Percentiles rank a stretch among this genome's conserved stretches.
Evolutionary conservation across 2,797 vertebrate genomes (phyloP).

Genomic region (Scolopax bukidnonensis): DNA sequence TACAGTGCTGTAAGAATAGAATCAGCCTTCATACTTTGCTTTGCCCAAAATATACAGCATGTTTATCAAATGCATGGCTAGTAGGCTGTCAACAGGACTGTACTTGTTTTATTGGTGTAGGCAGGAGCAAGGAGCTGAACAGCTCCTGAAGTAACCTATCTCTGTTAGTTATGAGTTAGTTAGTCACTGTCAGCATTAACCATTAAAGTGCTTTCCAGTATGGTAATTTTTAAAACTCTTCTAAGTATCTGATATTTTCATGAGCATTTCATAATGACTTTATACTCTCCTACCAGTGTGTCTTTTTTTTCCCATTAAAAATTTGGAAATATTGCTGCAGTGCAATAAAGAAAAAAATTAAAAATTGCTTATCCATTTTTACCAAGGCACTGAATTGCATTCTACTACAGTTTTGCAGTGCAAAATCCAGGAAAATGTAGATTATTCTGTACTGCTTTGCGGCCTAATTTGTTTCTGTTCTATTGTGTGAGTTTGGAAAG

Average conservation of each 20-base stretch:
- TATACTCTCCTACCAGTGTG: background rate
- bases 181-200: background rate
- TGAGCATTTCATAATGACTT: background rate
- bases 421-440: background rate
- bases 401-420: background rate
- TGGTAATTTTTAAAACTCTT: background rate
- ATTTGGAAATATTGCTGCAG: background rate
- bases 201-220: background rate
- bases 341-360: background rate
- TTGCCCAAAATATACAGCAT: background rate
- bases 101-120: conserved; percentile 26
- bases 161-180: conserved; percentile 13
- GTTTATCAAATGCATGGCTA: background rate
- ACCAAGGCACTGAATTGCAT: background rate
- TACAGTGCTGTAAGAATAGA: background rate
- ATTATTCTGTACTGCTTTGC: background rate
- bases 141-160: background rate
- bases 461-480: background rate
- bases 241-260: background rate
- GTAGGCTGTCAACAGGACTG: background rate
- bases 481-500: background rate
- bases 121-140: conserved; percentile 4
- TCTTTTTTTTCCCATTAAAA: background rate
- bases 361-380: background rate
- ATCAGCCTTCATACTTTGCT: background rate